Conservation (phyloP, 1,140 invertebrate genomes). For the Mamestra configurata region DNA sequence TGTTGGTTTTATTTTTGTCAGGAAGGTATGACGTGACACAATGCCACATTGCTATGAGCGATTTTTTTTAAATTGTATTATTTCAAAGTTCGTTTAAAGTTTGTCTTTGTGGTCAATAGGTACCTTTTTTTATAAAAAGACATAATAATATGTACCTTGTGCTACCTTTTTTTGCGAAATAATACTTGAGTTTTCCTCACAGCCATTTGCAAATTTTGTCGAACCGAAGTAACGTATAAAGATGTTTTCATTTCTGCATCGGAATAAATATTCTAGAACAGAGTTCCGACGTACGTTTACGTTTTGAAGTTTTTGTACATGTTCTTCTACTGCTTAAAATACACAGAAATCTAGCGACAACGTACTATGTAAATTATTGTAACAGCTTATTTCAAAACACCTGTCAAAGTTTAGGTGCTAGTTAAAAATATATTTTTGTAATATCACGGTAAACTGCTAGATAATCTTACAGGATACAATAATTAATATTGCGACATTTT, state of each 20-base stretch:
- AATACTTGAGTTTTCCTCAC: background rate
- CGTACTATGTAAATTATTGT: background rate
- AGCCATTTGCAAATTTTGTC: background rate
- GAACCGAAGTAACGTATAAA: background rate
- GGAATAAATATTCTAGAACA: background rate
- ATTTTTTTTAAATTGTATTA: no score
- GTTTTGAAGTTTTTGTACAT: background rate
- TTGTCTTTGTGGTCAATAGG: no score
- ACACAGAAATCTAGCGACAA: background rate
- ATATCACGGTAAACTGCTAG: background rate
- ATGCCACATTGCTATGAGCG: no score
- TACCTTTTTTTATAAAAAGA: no score
- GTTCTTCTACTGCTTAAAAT: background rate
- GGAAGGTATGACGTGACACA: no score
- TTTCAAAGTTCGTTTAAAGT: no score
- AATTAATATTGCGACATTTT: constrained; percentile 10
- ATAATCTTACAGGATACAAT: constrained; percentile 30
- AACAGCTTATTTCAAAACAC: background rate
- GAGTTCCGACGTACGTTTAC: background rate
- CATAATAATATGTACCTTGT: no score
- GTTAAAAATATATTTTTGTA: background rate
- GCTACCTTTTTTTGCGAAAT: background rate
- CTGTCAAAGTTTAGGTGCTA: background rate
- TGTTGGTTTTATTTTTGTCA: background rate
- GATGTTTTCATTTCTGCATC: background rate